Percentiles rank a stretch among this genome's conserved stretches.
These are phyloP conservation scores for Sebastes steindachneri DNA, from an alignment of 2,797 vertebrate species.

Conservation along the genomic window DNA sequence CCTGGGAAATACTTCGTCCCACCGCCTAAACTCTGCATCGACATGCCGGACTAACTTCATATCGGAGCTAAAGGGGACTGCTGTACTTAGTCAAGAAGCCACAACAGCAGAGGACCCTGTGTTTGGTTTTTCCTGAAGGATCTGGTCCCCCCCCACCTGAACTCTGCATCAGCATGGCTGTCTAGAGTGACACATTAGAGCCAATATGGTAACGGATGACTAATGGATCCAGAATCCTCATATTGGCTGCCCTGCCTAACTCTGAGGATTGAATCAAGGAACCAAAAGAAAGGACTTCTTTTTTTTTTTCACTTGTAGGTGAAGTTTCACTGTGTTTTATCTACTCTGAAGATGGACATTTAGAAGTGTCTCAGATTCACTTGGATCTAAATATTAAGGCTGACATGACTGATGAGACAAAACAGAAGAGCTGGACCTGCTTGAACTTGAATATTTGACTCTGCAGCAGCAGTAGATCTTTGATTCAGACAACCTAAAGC, in stretches of 20 bases:
- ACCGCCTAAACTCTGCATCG: conserved; percentile 95
- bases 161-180: conserved; percentile 1
- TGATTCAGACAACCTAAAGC: neutral
- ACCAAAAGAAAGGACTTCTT: neutral
- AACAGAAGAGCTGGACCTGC: conserved; percentile 6
- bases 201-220: neutral
- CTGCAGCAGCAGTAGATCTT: neutral
- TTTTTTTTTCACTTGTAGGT: conserved; percentile 4
- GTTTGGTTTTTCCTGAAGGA: conserved; percentile 24
- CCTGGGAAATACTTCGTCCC: conserved; percentile 96
- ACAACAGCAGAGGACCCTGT: conserved; percentile 19
- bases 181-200: neutral
- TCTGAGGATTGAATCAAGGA: neutral
- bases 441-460: conserved; percentile 5
- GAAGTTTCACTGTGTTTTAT: conserved; percentile 14
- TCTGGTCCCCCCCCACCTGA: neutral
- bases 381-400: neutral
- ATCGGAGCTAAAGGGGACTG: neutral
- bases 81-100: neutral
- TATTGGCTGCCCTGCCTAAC: neutral
- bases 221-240: neutral
- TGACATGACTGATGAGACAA: neutral
- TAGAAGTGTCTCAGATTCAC: neutral
- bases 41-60: conserved; percentile 91
- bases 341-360: neutral